phyloP scores from a whole-genome alignment of 2,113 vertebrate genomes.

The Bos taurus region ARS-UCD2.0 NC_037346.1:23048501-23049000 shows the following conservation, averaged over 20 bases:
- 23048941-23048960: background rate
- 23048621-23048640: background rate
- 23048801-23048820: background rate
- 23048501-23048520: slow-evolving; percentile 51
- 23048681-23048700: background rate
- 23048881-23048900: background rate
- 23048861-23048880: background rate
- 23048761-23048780: background rate
- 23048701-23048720: slow-evolving; percentile 13
- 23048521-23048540: background rate
- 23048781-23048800: background rate
- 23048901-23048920: background rate
- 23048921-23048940: background rate
- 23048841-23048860: background rate
- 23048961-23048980: slow-evolving; percentile 9
- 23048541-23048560: slow-evolving; percentile 2
- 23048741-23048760: background rate
- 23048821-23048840: background rate
- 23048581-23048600: slow-evolving; percentile 57
- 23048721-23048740: background rate
- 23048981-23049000: slow-evolving; percentile 27
- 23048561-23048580: slow-evolving; percentile 35
- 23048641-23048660: background rate
- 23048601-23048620: background rate
- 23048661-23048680: background rate